phyloP scores from a whole-genome alignment of 2,888 invertebrate species.

The Drosophila recens region DNA sequence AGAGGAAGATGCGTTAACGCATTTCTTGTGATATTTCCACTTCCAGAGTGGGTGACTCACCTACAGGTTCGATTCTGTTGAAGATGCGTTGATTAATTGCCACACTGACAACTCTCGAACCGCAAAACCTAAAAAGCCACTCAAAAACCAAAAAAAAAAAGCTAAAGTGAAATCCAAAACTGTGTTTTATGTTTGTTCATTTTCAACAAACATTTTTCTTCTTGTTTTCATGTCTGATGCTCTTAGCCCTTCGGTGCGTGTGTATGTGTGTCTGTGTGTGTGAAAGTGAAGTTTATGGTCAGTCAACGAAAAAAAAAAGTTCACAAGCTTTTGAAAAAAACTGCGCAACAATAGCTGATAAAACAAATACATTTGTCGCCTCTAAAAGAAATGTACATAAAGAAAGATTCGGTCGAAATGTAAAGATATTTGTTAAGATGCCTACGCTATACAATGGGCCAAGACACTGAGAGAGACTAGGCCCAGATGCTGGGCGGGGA shows the following conservation, averaged over 20 bases:
- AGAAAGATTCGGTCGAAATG: slow-evolving; percentile 69
- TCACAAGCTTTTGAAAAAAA: slow-evolving; percentile 65
- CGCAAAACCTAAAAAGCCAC: slow-evolving; percentile 75
- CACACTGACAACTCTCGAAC: slow-evolving; percentile 69
- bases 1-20: slow-evolving; percentile 28
- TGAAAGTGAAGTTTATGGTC: slow-evolving; percentile 75
- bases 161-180: slow-evolving; percentile 65
- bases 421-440: slow-evolving; percentile 69
- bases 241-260: slow-evolving; percentile 16
- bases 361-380: slow-evolving; percentile 80
- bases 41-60: slow-evolving; percentile 49
- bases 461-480: slow-evolving; percentile 3
- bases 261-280: slow-evolving; percentile 46
- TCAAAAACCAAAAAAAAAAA: slow-evolving; percentile 29
- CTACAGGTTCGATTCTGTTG: slow-evolving; percentile 30
- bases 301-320: slow-evolving; percentile 46
- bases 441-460: slow-evolving; percentile 67
- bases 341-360: slow-evolving; percentile 74
- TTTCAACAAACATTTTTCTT: slow-evolving; percentile 80
- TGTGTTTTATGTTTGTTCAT: slow-evolving; percentile 71
- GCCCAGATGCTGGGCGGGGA: slow-evolving; percentile 3
- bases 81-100: slow-evolving; percentile 80
- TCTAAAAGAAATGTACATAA: slow-evolving; percentile 66
- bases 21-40: slow-evolving; percentile 34
- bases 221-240: slow-evolving; percentile 31